phyloP scores from a whole-genome alignment of 2,113 vertebrate species.

The Corydoras maculifer region DNA sequence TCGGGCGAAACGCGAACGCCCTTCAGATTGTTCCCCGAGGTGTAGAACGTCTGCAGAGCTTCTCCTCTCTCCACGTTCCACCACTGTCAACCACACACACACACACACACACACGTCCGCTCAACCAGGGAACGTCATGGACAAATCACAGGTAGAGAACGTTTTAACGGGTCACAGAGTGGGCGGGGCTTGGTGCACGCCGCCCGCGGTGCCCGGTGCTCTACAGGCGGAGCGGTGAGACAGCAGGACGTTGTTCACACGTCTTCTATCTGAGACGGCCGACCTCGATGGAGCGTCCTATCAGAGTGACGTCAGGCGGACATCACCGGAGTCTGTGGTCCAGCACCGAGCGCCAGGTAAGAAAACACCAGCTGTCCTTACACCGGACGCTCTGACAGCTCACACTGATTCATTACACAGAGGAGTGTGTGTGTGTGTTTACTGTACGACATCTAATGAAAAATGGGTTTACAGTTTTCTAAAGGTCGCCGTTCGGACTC shows the following conservation, averaged over 20 bases:
- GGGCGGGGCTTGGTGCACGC: neutral
- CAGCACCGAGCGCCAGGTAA: neutral
- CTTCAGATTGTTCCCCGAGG: slow-evolving; percentile 82
- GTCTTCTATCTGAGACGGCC: too few relatives aligned
- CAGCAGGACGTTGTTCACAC: too few relatives aligned
- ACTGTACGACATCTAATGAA: neutral
- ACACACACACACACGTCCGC: neutral
- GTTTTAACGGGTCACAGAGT: neutral
- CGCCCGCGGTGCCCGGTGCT: too few relatives aligned
- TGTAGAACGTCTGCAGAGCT: slow-evolving; percentile 87
- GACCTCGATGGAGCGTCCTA: too few relatives aligned
- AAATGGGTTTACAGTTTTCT: too few relatives aligned
- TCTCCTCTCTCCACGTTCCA: slow-evolving; percentile 82
- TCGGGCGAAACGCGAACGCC: slow-evolving; percentile 78
- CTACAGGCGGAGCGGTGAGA: too few relatives aligned
- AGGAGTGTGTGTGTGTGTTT: neutral
- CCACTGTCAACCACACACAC: slow-evolving; percentile 69
- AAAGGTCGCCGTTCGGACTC: too few relatives aligned
- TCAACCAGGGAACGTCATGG: neutral
- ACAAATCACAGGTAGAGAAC: too few relatives aligned
- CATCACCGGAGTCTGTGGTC: neutral
- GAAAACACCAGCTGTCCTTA: neutral
- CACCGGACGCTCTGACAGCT: too few relatives aligned
- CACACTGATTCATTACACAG: too few relatives aligned
- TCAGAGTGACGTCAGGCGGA: too few relatives aligned